These are phyloP conservation scores for Morelia viridis DNA, from an alignment of 2,797 vertebrate species.

Conservation along the genomic window DNA sequence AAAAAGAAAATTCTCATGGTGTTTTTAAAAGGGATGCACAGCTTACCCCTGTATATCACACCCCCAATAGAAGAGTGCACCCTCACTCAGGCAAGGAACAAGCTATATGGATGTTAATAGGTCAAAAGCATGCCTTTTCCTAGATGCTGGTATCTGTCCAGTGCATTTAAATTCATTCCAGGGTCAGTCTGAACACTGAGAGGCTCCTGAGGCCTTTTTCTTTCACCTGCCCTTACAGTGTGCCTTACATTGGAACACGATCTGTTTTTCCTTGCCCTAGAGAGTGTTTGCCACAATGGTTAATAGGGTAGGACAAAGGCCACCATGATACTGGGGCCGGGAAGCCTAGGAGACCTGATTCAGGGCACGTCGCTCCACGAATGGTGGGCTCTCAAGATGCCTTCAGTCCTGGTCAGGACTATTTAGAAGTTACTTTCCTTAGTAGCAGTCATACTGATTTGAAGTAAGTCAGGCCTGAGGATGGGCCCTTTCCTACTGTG, in stretches of 20 bases:
- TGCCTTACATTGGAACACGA: not conserved
- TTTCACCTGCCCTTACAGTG: not conserved
- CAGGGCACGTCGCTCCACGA: not conserved
- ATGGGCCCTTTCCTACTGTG: not conserved
- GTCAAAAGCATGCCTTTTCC: slow-evolving; percentile 64
- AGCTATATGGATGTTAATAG: slow-evolving; percentile 64
- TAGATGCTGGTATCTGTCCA: slow-evolving; percentile 51
- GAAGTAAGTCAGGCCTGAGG: not conserved
- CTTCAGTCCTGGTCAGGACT: not conserved
- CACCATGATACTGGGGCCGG: no score
- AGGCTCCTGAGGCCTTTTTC: not conserved
- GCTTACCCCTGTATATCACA: slow-evolving; percentile 60
- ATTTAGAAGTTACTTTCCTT: not conserved
- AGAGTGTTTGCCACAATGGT: not conserved
- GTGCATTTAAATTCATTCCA: slow-evolving; percentile 50
- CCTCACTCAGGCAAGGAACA: slow-evolving; percentile 73
- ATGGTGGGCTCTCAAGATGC: not conserved
- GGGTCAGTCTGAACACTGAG: slow-evolving; percentile 7
- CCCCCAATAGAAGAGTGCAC: slow-evolving; percentile 72
- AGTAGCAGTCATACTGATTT: not conserved
- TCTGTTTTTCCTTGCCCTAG: not conserved
- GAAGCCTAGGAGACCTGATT: not conserved
- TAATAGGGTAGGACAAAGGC: not conserved
- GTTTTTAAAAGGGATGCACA: slow-evolving; percentile 69
- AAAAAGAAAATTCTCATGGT: slow-evolving; percentile 74